These are phyloP conservation scores for Pelusios castaneus DNA, from an alignment of 2,113 vertebrate species.

Conservation along the genomic window DNA sequence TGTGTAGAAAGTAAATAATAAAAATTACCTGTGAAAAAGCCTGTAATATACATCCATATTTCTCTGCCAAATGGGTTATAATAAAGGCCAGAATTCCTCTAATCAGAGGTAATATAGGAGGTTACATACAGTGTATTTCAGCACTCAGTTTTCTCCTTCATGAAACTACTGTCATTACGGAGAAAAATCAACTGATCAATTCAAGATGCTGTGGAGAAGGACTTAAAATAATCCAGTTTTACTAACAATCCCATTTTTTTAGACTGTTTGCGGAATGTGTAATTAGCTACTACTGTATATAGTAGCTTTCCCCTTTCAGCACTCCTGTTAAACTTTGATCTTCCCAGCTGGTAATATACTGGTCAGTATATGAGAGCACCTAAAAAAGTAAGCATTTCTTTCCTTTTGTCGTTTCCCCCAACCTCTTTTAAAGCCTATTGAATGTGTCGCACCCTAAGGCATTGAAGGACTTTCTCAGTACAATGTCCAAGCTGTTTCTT, in stretches of 20 bases:
- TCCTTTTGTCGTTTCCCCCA: not conserved
- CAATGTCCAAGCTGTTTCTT: not conserved
- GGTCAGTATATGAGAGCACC: not conserved
- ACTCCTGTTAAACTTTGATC: conserved; percentile 32
- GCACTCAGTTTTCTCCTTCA: not conserved
- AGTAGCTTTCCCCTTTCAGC: conserved; percentile 18
- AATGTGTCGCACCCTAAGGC: not conserved
- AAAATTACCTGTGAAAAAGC: not conserved
- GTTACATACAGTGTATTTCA: rapidly evolving
- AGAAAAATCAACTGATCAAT: not conserved
- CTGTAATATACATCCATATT: not conserved
- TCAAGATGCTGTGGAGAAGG: not conserved
- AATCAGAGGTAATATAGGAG: not conserved
- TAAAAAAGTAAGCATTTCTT: not conserved
- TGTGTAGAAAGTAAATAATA: not conserved
- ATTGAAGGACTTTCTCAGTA: not conserved
- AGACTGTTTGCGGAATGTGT: conserved; percentile 28
- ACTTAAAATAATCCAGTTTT: conserved; percentile 51
- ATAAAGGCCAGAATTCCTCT: not conserved
- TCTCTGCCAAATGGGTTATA: not conserved
- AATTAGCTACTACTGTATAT: conserved; percentile 32
- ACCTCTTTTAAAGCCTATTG: not conserved
- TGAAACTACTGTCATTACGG: not conserved
- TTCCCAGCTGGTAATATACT: conserved; percentile 22
- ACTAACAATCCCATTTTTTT: conserved; percentile 23